phyloP scores from a whole-genome alignment of 92 coral and sea anemone genomes.

The Parazoanthus darwini region DNA sequence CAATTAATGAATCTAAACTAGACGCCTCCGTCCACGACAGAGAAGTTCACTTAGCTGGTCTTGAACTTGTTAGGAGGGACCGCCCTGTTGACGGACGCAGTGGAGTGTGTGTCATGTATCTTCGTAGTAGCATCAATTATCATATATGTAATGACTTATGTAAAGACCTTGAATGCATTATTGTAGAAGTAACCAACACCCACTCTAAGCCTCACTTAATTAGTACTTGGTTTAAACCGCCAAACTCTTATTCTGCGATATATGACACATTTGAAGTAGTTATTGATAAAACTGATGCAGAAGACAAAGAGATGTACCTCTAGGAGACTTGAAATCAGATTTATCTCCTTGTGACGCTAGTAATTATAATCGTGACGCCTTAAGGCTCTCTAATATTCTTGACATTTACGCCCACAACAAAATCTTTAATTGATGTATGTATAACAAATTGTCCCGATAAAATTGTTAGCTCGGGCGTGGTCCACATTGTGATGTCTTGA shows the following conservation, averaged over 20 bases:
- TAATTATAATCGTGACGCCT: constrained; percentile 10
- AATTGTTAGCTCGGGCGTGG: constrained; percentile 36
- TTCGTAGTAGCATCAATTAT: too few relatives aligned
- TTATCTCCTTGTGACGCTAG: not conserved
- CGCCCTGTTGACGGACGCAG: too few relatives aligned
- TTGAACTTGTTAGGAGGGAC: too few relatives aligned
- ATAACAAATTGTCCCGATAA: constrained; percentile 21
- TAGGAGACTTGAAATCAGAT: not conserved
- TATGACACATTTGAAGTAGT: too few relatives aligned
- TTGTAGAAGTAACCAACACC: too few relatives aligned
- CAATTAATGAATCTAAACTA: not conserved
- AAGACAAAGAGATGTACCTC: not conserved
- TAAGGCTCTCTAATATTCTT: constrained; percentile 10
- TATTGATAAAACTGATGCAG: constrained; percentile 15
- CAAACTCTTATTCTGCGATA: too few relatives aligned
- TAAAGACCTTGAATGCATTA: too few relatives aligned
- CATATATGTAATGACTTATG: too few relatives aligned
- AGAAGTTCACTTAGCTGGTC: not conserved
- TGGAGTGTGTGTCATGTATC: too few relatives aligned
- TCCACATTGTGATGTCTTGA: constrained; percentile 2
- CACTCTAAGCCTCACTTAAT: not conserved
- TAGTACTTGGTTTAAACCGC: not conserved
- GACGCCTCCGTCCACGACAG: constrained; percentile 6
- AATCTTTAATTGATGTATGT: constrained; percentile 27
- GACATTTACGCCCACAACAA: not conserved